phyloP scores from a whole-genome alignment of 30 jellyfish, hydroid and myxozoan species.

The Haliclystus octoradiatus region DNA sequence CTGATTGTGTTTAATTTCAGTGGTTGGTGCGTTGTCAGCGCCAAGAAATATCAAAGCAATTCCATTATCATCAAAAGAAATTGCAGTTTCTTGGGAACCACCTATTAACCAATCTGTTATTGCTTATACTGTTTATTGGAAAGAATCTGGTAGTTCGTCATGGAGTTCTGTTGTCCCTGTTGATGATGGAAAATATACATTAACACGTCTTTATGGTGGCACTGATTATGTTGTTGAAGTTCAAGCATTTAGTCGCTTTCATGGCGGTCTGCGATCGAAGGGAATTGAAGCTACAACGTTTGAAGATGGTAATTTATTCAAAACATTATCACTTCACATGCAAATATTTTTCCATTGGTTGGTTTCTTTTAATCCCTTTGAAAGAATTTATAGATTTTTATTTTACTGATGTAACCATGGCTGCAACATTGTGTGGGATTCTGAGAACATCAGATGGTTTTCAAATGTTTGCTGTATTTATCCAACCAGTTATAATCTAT shows the following conservation, averaged over 20 bases:
- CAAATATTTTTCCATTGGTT: no score
- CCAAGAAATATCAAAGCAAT: constrained; percentile 24
- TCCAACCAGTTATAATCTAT: no score
- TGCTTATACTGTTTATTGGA: constrained; percentile 24
- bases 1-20: no score
- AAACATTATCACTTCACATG: no score
- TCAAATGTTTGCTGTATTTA: no score
- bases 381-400: no score
- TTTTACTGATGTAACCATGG: no score
- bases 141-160: constrained; percentile 6
- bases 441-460: no score
- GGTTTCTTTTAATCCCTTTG: no score
- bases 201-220: not conserved
- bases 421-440: no score
- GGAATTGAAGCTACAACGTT: not conserved
- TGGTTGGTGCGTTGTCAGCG: constrained; percentile 12
- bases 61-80: constrained; percentile 13
- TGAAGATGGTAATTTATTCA: not conserved
- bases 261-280: not conserved
- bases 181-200: not conserved
- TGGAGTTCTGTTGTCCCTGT: not conserved
- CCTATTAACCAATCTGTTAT: constrained; percentile 5
- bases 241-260: constrained; percentile 7
- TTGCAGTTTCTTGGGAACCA: constrained; percentile 39
- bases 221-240: constrained; percentile 18